A percentile compares a stretch with the other conserved stretches of the same genome.
Conservation (phyloP, 1,140 invertebrate species). For the Drosophila arizonae region DNA sequence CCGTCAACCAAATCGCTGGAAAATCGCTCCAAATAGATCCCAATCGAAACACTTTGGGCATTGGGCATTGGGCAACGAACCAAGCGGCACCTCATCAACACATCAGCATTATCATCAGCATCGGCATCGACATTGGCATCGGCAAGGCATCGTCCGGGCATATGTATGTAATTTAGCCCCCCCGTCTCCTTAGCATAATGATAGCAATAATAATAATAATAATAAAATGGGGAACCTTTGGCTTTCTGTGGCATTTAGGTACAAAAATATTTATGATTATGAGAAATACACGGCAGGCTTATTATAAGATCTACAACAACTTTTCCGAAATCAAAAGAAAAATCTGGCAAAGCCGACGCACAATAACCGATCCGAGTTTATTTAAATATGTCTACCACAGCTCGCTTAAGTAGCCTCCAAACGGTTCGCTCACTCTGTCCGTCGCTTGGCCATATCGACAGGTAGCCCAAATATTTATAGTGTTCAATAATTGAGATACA, state of each 20-base stretch:
- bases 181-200: constrained; percentile 10
- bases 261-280: constrained; percentile 81
- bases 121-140: constrained; percentile 53
- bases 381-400: constrained; percentile 68
- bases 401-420: constrained; percentile 61
- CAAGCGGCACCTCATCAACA: constrained; percentile 79
- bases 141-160: background rate
- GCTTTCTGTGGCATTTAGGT: constrained; percentile 42
- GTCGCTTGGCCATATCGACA: constrained; percentile 66
- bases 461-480: constrained; percentile 81
- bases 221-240: constrained; percentile 41
- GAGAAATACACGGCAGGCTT: constrained; percentile 73
- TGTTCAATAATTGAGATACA: constrained; percentile 81
- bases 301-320: constrained; percentile 80
- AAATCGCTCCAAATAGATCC: constrained; percentile 1
- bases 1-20: constrained; percentile 24
- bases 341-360: constrained; percentile 60
- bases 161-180: constrained; percentile 24
- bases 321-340: constrained; percentile 80
- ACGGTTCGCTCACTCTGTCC: constrained; percentile 22
- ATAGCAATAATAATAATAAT: constrained; percentile 51
- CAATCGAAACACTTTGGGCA: constrained; percentile 61
- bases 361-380: constrained; percentile 45
- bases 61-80: constrained; percentile 52
- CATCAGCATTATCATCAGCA: constrained; percentile 77